Base-by-base conservation (phyloP, 2,888 invertebrate genomes). In the Coenonympha glycerion region DNA sequence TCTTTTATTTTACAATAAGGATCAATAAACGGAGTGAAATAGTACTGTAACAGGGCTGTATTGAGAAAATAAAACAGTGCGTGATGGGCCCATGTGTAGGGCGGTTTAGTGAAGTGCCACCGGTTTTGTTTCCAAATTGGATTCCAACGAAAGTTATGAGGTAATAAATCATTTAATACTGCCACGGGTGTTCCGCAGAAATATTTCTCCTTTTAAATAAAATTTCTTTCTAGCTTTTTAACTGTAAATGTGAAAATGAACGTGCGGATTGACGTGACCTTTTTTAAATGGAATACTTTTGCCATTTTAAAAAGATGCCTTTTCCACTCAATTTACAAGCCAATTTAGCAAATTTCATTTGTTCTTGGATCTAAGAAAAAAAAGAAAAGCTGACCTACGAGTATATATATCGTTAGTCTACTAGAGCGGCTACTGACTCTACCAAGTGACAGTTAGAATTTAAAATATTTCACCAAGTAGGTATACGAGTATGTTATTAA, bases 121-220 rank as follows among this genome's bases (percentile, higher is more conserved):
- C 59, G 60, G 59, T 60, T 64, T 63, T 59, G 54, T 58, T 67
- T 67, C 64, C 84, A 83, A 79, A 79, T 86, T 86, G 85, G 86
- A 86, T 83, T 64, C 77, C 65, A 62, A 61, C 59, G 66, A 70
- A 66, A 68, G 72, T 59, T 58, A 86, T 83, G 83, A 83, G 83
- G 85, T 85, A 77, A 66, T 53, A 53, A 28, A 51, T 30, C 30
- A 24, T 42, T 52, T 47, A 9, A 30, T 39, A 45, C 22, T 15
- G 22, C 15, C 37, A 13, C 39, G 39, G 11, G 6, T 11, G 36
- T 36, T 36, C 18, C 36, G 18, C 11, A 24, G 13, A 39, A 39
- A 8, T 22, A 15, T 13, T 39, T 24, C 11, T 8, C 16, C 8
- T 18, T 33, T 18, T 21, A 11, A 21, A 37, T 21, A n/a, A 37